Evolutionary conservation across 2,113 vertebrate species (phyloP), one percentile per base, ranked within the genome.

Genomic region (Delphinapterus leucas): DNA sequence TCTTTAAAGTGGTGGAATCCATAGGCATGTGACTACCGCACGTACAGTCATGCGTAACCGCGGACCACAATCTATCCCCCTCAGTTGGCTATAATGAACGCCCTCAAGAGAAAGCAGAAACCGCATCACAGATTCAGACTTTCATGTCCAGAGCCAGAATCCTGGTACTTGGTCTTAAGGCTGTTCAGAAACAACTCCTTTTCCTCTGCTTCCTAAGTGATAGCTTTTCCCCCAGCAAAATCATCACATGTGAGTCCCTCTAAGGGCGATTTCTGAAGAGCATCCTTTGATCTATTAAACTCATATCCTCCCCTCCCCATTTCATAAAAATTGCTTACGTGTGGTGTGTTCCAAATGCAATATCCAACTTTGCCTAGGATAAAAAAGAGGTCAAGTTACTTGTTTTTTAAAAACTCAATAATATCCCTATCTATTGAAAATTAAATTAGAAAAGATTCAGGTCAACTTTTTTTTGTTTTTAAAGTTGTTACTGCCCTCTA

Each of bases 341-440:
- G 97, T 99, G 99, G 95, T 99, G 99, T 71, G 99, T 99, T 98
- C 99, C 99, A 98, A 99, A 99, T 6, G 99, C 99, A 98, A 99
- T 99, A 97, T 99, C 99, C 99, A 99, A 98, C 98, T 99, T 99
- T 68, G 99, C 99, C 99, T 99, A 98, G 76, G 90, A 98, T 97
- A 85, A 96, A 65, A 96, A 96, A 97, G 71, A 87, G 79, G 92
- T 41, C 41, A 81, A 93, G n/a, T 58, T 0, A 68, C 88, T 21
- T 90, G 84, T 25, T 96, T 81, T 92, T 68, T 79, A 87, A 92
- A 92, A 11, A 23, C 36, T 13, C 13, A n/a, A 67, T 41, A 90
- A 73, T 41, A 94, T 71, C 18, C 2, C 0, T 49, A 61, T 38
- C 28, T 85, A 94, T 15, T 47, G 31, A 41, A 95, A 96, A 95